Evolutionary conservation across 2,113 vertebrate species (phyloP).

Genomic region (Psophia crepitans): DNA sequence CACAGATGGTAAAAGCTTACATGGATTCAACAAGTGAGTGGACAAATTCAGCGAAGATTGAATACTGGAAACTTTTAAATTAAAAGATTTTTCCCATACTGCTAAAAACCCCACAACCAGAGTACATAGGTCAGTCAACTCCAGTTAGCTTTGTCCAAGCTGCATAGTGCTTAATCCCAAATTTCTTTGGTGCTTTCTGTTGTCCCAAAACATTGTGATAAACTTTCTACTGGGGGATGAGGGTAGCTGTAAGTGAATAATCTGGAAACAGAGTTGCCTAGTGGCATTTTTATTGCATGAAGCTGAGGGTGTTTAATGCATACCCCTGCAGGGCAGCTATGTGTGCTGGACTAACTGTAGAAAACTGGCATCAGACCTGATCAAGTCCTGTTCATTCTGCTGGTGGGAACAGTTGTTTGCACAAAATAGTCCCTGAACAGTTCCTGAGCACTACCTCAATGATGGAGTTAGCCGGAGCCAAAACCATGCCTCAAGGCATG

Average conservation of each 20-base stretch:
- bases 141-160: not conserved
- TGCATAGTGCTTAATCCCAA: not conserved
- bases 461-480: not conserved
- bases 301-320: not conserved
- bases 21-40: not conserved
- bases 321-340: not conserved
- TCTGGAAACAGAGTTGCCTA: not conserved
- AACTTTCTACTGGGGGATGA: accelerated
- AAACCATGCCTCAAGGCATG: not conserved
- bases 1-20: not conserved
- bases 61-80: not conserved
- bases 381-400: not conserved
- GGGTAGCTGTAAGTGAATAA: not conserved
- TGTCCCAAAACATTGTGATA: not conserved
- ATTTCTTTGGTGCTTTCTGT: not conserved
- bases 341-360: not conserved
- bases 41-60: not conserved
- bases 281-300: not conserved
- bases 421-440: not conserved
- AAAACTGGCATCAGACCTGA: not conserved
- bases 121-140: not conserved
- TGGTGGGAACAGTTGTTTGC: not conserved
- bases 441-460: not conserved
- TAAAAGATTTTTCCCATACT: not conserved
- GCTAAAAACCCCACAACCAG: not conserved